Evolutionary conservation across 2,888 invertebrate genomes (phyloP), one percentile per base, ranked within the genome.

Genomic region (Aphrophora alni): DNA sequence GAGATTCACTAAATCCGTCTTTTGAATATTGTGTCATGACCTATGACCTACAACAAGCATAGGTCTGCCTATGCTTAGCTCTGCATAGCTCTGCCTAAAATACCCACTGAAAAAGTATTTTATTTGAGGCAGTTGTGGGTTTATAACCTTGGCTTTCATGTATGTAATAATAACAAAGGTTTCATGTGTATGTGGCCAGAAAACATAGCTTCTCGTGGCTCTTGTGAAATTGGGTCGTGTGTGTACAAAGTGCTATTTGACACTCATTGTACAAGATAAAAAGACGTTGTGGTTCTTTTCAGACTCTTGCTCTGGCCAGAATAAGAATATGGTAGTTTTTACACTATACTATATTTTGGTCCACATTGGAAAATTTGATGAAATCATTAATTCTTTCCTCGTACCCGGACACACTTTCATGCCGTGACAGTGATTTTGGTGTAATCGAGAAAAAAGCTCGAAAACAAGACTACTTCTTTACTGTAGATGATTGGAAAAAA

Each of bases 371-470:
- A 71, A 25, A 26, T 71, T 71, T 71, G 7, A 71, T 71, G 25
- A 71, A 27, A 71, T 71, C 21, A 24, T 25, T 25, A 7, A 24
- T 24, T 71, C 26, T 21, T 71, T 71, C 21, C 71, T 71, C 17
- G 71, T 71, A 17, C 71, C 71, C 27, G 77, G 77, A 28, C 77
- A 77, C 26, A 77, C 69, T 26, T 77, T 77, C 27, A 77, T 77
- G 69, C 68, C 33, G 77, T 28, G 77, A 77, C 28, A 69, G 77
- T 21, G 33, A 68, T 28, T 71, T 71, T 68, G 69, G 77, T 26
- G 69, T 77, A 4, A 68, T 77, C 27, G 59, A 77, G 27, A 68
- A 68, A 28, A 68, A 77, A 25, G 24, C 26, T 27, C 10, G 59
- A 24, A 26, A 77, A 68, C 27, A 59, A 26, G 77, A 68, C 25